phyloP scores from a whole-genome alignment of 2,797 vertebrate genomes.

The Spondyliosoma cantharus region DNA sequence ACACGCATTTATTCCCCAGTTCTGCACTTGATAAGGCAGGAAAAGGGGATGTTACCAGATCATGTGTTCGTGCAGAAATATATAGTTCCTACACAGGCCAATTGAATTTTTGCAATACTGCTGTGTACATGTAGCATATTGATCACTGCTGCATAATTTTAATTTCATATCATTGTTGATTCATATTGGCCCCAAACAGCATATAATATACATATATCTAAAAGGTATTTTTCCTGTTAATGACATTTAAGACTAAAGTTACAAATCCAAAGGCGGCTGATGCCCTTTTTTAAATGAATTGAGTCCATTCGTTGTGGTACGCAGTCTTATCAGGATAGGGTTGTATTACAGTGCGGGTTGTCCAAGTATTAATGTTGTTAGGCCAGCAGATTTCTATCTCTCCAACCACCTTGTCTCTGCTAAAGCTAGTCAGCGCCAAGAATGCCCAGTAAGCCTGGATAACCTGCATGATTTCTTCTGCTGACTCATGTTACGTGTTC shows the following conservation, averaged over 20 bases:
- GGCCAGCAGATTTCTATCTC: too few relatives aligned
- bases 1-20: not conserved
- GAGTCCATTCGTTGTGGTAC: not conserved
- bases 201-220: not conserved
- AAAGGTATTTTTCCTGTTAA: conserved; percentile 6
- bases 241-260: conserved; percentile 1
- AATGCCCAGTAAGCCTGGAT: not conserved
- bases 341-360: not conserved
- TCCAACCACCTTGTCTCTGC: not conserved
- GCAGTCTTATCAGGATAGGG: not conserved
- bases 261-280: conserved; percentile 3
- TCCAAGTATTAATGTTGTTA: not conserved
- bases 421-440: not conserved
- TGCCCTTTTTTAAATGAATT: not conserved
- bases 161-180: conserved; percentile 32
- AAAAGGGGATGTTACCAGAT: conserved; percentile 14
- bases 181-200: not conserved
- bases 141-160: conserved; percentile 32
- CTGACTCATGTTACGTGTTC: not conserved
- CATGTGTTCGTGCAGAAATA: conserved; percentile 24
- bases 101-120: conserved; percentile 18
- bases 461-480: not conserved
- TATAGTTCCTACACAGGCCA: conserved; percentile 1
- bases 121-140: conserved; percentile 15
- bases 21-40: conserved; percentile 13